Evolutionary conservation across 2,888 invertebrate genomes (phyloP).

Genomic region (Andricus quercusramuli): DNA sequence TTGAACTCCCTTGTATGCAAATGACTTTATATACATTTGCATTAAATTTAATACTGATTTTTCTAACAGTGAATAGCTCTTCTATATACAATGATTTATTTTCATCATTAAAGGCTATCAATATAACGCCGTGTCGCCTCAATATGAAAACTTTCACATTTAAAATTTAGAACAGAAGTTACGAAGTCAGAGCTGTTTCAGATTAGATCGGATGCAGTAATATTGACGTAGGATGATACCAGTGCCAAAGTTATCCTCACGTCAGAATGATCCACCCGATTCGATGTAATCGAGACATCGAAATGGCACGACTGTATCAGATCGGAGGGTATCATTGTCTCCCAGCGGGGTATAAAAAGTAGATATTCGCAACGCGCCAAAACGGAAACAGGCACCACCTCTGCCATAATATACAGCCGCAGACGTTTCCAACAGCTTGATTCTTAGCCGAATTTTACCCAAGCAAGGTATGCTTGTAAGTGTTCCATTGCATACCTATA

Average conservation of each 20-base stretch:
- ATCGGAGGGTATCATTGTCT: constrained; percentile 60
- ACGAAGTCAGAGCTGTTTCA: not conserved
- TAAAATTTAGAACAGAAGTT: not conserved
- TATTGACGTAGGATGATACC: not conserved
- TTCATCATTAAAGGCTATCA: not conserved
- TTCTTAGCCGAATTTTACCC: constrained; percentile 50
- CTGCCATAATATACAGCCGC: constrained; percentile 62
- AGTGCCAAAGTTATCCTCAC: constrained; percentile 22
- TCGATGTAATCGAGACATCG: constrained; percentile 7
- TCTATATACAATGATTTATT: too few species aligned
- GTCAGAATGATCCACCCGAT: not conserved
- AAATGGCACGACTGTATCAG: constrained; percentile 64
- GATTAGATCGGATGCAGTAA: not conserved
- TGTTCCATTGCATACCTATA: constrained; percentile 18
- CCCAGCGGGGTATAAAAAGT: constrained; percentile 43
- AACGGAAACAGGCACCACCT: constrained; percentile 66
- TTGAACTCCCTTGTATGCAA: too few species aligned
- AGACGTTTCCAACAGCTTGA: constrained; percentile 44
- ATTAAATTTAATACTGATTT: too few species aligned
- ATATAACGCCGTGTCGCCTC: not conserved
- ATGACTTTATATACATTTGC: too few species aligned
- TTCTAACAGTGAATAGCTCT: too few species aligned
- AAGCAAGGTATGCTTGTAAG: constrained; percentile 42
- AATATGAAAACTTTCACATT: too few species aligned
- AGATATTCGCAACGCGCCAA: constrained; percentile 62